Evolutionary conservation across 2,888 invertebrate species (phyloP), one percentile per base, ranked within the genome.

Genomic region (Drosophila nr. perissopoda): DNA sequence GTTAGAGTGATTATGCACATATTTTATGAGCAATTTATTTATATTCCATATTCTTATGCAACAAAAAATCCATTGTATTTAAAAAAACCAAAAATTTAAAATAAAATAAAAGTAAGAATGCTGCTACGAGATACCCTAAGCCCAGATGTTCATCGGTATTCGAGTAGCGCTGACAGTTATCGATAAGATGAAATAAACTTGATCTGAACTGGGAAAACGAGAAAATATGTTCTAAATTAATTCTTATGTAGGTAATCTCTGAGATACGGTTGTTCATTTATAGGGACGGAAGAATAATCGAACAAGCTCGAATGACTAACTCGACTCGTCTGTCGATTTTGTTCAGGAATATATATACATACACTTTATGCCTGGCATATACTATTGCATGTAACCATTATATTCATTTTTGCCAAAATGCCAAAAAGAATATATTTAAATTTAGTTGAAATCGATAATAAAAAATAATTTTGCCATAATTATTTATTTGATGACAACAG

Each of bases 401-500:
- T 21, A 21, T 34, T 29, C 10, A 29, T 10, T 49, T 49, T 8
- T 31, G 48, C 27, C 49, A 36, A 58, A 57, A 64, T 63, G 33
- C 60, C 7, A 5, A 11, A 42, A 10, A 2, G 4, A n/a, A 21
- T 21, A 21, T 21, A 5, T 11, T 42, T 21, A 42, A 11, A 21
- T 38, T 3, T 38, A 8, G 3, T 38, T n/a, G 8, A 5, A n/a
- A 42, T 10, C n/a, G 40, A 40, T 40, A 10, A n/a, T 13, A 40
- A 38, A 4, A 40, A 40, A 40, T n/a, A 1, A 10, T 8, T 59
- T 60, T 33, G 38, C 38, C 61, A 62, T 42, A 53, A 40, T 68
- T 54, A 70, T 74, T 62, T 59, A 67, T 59, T 62, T 56, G 34
- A 29, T 42, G 62, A 27, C 27, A 60, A 29, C 56, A 42, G 40